Evolutionary conservation across 2,797 vertebrate species (phyloP), one percentile per base, ranked within the genome.

Genomic region (Pempheris klunzingeri): DNA sequence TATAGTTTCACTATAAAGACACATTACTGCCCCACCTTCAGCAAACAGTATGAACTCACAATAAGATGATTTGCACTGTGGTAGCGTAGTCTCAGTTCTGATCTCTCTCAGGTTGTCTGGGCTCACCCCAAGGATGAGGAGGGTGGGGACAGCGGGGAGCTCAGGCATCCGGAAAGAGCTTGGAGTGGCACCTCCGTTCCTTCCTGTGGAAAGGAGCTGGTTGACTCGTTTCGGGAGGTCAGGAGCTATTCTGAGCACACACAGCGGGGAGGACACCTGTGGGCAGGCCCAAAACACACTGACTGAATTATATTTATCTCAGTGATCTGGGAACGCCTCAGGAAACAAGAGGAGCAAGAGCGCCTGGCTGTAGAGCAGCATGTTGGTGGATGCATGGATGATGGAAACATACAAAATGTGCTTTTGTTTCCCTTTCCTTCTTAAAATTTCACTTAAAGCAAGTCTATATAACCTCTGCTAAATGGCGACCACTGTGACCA

Each of bases 171-270:
- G 4, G 60, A 62, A 55, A 41, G 46, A 69, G 50, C 38, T 50
- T 7, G 22, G 28, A 78, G 69, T 71, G 77, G 39, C 72, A 81
- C 75, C 47, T 81, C 50, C 49, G 71, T 24, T 77, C 41, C 46
- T 72, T 30, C 5, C 18, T 43, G 75, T 18, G 30, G 22, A 64
- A 30, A 28, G 22, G 30, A 54, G 26, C 5, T 17, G 9, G n/a
- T 7, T 18, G 44, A 74, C 30, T 14, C 5, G 18, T 30, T 58
- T 13, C 12, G 10, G 18, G 22, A 69, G 68, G 34, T 34, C 44
- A 28, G 39, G 34, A 76, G 43, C 47, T 74, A 60, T 64, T 80
- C 70, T 74, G 43, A 30, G 4, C 17, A 6, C 11, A 15, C 32
- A 28, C 46, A 22, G 55, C 67, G 39, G 24, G 63, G 43, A 69